Percentiles rank a stretch among this genome's conserved stretches.
phyloP scores from a whole-genome alignment of 35 echinoderm and acorn worm species.

The Anneissia japonica region DNA sequence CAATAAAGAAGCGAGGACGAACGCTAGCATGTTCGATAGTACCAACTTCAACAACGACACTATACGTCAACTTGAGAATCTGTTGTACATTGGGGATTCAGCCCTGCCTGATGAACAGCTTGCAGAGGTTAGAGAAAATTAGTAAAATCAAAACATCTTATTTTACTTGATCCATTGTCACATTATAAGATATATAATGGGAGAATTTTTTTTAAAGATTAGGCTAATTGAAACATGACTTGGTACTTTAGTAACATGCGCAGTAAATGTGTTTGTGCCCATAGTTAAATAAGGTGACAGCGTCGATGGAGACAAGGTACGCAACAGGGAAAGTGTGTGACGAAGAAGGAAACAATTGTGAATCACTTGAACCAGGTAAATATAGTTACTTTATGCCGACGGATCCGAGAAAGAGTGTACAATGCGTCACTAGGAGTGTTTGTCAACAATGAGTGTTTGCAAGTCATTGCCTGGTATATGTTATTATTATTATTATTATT shows the following conservation, averaged over 20 bases:
- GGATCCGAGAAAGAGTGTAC: too few relatives aligned
- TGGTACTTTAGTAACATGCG: too few relatives aligned
- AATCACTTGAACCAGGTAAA: constrained; percentile 77
- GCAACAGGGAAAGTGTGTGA: constrained; percentile 67
- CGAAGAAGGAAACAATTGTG: constrained; percentile 29
- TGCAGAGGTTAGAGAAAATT: constrained; percentile 61
- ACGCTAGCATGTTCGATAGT: constrained; percentile 47
- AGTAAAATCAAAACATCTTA: too few relatives aligned
- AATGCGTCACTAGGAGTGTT: too few relatives aligned
- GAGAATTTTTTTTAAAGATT: too few relatives aligned
- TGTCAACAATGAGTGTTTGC: too few relatives aligned
- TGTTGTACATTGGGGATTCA: constrained; percentile 76
- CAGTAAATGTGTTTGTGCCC: neutral
- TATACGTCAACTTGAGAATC: constrained; percentile 35
- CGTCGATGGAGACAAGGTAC: constrained; percentile 71
- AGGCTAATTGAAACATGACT: too few relatives aligned
- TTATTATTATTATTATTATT: too few relatives aligned
- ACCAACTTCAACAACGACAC: constrained; percentile 45
- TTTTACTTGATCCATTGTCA: too few relatives aligned
- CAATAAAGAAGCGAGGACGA: constrained; percentile 34
- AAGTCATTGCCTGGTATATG: too few relatives aligned
- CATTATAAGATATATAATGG: too few relatives aligned
- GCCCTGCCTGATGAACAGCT: constrained; percentile 44
- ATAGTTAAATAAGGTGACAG: constrained; percentile 52
- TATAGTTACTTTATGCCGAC: too few relatives aligned